These are phyloP conservation scores for Venustoraphidia nigricollis DNA, from an alignment of 2,888 invertebrate genomes.

Conservation along the genomic window DNA sequence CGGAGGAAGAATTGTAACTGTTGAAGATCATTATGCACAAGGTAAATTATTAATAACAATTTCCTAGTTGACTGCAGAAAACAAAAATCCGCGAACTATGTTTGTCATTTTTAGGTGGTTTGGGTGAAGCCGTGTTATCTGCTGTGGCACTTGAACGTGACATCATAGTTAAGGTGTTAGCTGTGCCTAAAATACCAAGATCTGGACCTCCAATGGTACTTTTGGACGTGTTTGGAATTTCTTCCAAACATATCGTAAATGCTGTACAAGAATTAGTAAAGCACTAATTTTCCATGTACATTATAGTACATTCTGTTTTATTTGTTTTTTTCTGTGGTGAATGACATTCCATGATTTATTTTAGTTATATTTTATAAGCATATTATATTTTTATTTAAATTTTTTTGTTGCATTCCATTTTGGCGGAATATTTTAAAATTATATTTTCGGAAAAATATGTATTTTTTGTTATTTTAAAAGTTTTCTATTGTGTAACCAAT, in stretches of 20 bases:
- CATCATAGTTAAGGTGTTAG: slow-evolving; percentile 61
- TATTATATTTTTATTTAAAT: too few species aligned
- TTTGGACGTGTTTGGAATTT: slow-evolving; percentile 79
- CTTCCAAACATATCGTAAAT: slow-evolving; percentile 58
- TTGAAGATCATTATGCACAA: slow-evolving; percentile 95
- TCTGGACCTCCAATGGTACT: slow-evolving; percentile 82
- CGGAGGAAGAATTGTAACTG: slow-evolving; percentile 73
- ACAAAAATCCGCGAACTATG: not conserved
- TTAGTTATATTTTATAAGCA: too few species aligned
- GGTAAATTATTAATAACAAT: slow-evolving; percentile 30
- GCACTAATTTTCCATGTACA: not conserved
- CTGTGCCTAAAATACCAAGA: slow-evolving; percentile 71
- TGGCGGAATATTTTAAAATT: too few species aligned
- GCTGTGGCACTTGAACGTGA: slow-evolving; percentile 59
- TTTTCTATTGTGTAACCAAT: too few species aligned
- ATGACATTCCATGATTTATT: too few species aligned
- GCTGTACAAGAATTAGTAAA: slow-evolving; percentile 52
- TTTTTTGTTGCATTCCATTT: too few species aligned
- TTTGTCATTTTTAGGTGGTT: slow-evolving; percentile 47
- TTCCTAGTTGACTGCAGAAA: slow-evolving; percentile 16
- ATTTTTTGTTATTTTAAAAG: too few species aligned
- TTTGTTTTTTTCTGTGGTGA: too few species aligned
- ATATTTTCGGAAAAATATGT: too few species aligned
- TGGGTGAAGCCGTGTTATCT: slow-evolving; percentile 88
- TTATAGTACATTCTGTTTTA: not conserved